A percentile compares a stretch with the other conserved stretches of the same genome.
Conservation (phyloP, 2,888 invertebrate species). For the Heliconius ethilla region DNA sequence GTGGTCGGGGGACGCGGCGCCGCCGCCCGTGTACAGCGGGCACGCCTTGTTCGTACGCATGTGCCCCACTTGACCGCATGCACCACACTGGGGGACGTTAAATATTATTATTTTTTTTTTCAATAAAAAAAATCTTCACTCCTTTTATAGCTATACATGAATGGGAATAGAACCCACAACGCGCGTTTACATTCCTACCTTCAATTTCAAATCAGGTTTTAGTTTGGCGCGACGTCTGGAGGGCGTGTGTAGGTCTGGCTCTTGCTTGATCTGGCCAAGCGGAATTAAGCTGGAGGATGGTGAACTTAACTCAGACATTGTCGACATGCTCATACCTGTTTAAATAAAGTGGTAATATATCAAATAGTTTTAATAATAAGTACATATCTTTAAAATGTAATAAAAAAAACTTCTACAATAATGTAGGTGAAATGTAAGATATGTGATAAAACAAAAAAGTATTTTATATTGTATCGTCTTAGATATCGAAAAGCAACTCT, state of each 20-base stretch:
- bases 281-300: constrained; percentile 69
- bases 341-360: constrained; percentile 16
- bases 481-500: too few relatives aligned
- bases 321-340: constrained; percentile 57
- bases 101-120: too few relatives aligned
- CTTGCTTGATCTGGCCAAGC: constrained; percentile 73
- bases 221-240: constrained; percentile 91
- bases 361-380: background rate
- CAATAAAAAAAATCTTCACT: too few relatives aligned
- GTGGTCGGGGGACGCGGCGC: constrained; percentile 85
- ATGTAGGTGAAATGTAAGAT: too few relatives aligned
- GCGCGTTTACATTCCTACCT: constrained; percentile 54
- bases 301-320: constrained; percentile 60
- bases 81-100: constrained; percentile 88
- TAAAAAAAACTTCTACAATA: too few relatives aligned
- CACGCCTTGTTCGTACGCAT: constrained; percentile 98
- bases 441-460: too few relatives aligned
- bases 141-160: too few relatives aligned
- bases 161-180: too few relatives aligned
- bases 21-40: constrained; percentile 92
- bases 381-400: too few relatives aligned
- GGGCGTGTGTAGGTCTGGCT: constrained; percentile 82
- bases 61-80: constrained; percentile 94
- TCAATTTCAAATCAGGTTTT: constrained; percentile 93
- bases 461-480: too few relatives aligned